Percentiles rank a stretch among this genome's conserved stretches.
These are phyloP conservation scores for Leguminivora glycinivorella DNA, from an alignment of 1,140 invertebrate species.

Conservation along the genomic window DNA sequence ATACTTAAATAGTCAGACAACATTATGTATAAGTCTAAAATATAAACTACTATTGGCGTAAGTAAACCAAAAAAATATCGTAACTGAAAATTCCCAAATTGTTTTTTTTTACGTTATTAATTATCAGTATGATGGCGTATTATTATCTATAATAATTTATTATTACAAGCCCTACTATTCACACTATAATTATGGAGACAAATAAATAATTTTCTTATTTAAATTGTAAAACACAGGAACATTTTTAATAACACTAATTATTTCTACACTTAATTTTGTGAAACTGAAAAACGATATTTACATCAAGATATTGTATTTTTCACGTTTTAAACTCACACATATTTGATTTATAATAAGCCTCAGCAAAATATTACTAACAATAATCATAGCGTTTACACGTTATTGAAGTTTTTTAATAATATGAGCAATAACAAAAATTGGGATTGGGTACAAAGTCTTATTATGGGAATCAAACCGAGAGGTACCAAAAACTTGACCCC, in stretches of 20 bases:
- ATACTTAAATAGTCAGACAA: not conserved
- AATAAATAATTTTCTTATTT: slow-evolving; percentile 24
- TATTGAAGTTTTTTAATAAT: too few species aligned
- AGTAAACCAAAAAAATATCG: not conserved
- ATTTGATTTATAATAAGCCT: not conserved
- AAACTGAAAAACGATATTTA: not conserved
- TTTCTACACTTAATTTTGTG: not conserved
- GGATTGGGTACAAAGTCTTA: too few species aligned
- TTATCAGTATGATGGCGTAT: slow-evolving; percentile 1
- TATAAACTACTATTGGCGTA: not conserved
- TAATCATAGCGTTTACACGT: too few species aligned
- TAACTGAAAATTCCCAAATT: not conserved
- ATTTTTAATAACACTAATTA: slow-evolving; percentile 30
- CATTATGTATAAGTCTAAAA: not conserved
- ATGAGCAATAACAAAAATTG: too few species aligned
- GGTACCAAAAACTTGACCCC: too few species aligned
- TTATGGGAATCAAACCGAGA: too few species aligned
- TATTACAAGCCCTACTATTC: slow-evolving; percentile 18
- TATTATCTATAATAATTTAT: slow-evolving; percentile 21
- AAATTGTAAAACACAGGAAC: slow-evolving; percentile 37
- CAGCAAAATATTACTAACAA: not conserved
- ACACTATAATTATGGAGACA: slow-evolving; percentile 2
- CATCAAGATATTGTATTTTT: not conserved
- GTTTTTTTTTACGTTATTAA: not conserved
- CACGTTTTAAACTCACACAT: not conserved